Base-by-base conservation (phyloP, 2,888 invertebrate species). In the Microctonus hyperodae region DNA sequence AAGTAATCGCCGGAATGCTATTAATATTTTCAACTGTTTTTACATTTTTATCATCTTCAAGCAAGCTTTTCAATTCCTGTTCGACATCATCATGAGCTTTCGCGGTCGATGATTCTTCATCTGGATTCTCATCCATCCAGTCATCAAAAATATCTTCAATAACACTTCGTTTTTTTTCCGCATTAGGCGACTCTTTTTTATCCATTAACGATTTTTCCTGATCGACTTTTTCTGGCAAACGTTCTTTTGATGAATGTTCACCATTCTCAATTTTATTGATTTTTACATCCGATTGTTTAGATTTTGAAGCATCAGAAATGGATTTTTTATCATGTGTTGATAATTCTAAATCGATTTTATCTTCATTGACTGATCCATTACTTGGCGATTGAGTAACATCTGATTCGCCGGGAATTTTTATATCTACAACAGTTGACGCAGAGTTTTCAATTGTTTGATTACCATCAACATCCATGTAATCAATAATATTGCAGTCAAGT, bases 111-210 rank as follows among this genome's bases (percentile, higher is more conserved):
- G 64, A 55, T 11, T 76, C 75, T 10, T 82, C 83, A 6, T 83
- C 83, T 0, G 68, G 69, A 70, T 79, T 80, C 55, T 83, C 83
- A 50, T 80, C 84, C 7, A 76, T 78, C 84, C 84, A 84, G 62
- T 84, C 84, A 55, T 83, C 82, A 66, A 83, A 83, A 9, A 84
- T 84, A 63, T 82, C 82, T 66, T 84, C 81, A 63, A 84, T 81
- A 0, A 83, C 79, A 64, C 81, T 83, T 44, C 81, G 75, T 25
- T 76, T 78, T 37, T 77, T 81, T 3, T 51, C 40, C 1, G 68
- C 40, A 25, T 44, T 35, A 2, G 25, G 25, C 0, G 11, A n/a
- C 33, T 66, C 61, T 20, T 28, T 40, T 13, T 22, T 35, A 0
- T 62, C 37, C 2, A 20, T 11, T 1, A n/a, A n/a, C 1, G 4